Conservation (phyloP, 2,888 invertebrate genomes). For the Melieria crassipennis region DNA sequence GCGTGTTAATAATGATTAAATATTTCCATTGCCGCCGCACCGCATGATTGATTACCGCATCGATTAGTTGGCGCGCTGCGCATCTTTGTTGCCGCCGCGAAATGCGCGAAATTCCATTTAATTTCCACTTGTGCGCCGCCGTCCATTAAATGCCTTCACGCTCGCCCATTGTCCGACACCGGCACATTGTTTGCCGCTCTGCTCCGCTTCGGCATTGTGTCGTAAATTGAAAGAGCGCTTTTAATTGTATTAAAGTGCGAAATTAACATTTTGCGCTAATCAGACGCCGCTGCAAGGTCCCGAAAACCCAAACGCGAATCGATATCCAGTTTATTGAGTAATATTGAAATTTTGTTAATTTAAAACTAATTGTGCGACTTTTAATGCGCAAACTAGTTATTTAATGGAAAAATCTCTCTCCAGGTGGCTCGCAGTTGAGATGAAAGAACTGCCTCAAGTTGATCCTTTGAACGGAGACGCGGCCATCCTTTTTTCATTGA, state of each 20-base stretch:
- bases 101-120: conserved; percentile 18
- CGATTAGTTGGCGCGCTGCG: conserved; percentile 37
- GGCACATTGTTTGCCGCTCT: too few species aligned
- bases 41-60: conserved; percentile 45
- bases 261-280: conserved; percentile 37
- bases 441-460: too few species aligned
- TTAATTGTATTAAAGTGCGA: conserved; percentile 35
- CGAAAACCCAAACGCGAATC: not conserved
- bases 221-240: not conserved
- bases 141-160: conserved; percentile 1
- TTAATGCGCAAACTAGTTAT: too few species aligned
- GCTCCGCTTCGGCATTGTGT: too few species aligned
- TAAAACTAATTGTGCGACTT: too few species aligned
- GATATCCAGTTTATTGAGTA: too few species aligned
- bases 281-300: conserved; percentile 18
- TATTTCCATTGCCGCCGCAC: conserved; percentile 27
- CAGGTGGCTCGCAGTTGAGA: too few species aligned
- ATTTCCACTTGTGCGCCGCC: not conserved
- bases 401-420: too few species aligned
- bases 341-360: too few species aligned
- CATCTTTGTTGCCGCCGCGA: not conserved
- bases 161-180: not conserved
- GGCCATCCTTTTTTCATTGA: too few species aligned
- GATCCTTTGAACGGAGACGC: too few species aligned
- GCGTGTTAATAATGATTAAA: conserved; percentile 44